Percentiles rank a stretch among this genome's conserved stretches.
Conservation (phyloP, 1,140 invertebrate genomes). For the Drosophila lacteicornis region DNA sequence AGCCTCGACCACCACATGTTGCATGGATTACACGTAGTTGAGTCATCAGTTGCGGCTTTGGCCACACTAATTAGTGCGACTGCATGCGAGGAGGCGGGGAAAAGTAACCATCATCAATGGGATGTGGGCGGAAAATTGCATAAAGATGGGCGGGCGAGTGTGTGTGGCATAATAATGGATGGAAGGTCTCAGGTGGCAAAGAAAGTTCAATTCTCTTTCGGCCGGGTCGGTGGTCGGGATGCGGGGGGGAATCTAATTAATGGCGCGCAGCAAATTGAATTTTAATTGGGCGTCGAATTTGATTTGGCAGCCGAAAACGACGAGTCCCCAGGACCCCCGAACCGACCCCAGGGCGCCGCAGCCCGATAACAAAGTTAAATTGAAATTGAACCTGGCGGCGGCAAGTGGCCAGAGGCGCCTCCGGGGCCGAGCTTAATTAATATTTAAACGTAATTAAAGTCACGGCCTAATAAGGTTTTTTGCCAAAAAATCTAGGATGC, state of each 20-base stretch:
- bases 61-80: slow-evolving; percentile 54
- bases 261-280: slow-evolving; percentile 78
- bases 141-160: not conserved
- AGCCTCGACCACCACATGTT: slow-evolving; percentile 58
- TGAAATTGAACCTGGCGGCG: slow-evolving; percentile 46
- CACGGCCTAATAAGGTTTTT: slow-evolving; percentile 1
- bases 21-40: slow-evolving; percentile 72
- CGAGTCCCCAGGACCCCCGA: slow-evolving; percentile 2
- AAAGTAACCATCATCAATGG: slow-evolving; percentile 17
- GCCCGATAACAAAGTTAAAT: slow-evolving; percentile 55
- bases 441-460: slow-evolving; percentile 44
- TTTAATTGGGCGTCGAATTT: slow-evolving; percentile 83
- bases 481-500: not conserved
- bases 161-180: slow-evolving; percentile 25
- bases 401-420: slow-evolving; percentile 22
- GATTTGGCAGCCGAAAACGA: slow-evolving; percentile 57
- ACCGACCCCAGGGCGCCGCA: slow-evolving; percentile 13
- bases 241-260: slow-evolving; percentile 70
- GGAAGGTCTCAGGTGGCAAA: slow-evolving; percentile 36
- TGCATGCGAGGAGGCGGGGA: not conserved
- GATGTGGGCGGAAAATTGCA: slow-evolving; percentile 56
- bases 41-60: slow-evolving; percentile 20
- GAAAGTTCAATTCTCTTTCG: slow-evolving; percentile 38
- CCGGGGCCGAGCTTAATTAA: slow-evolving; percentile 18
- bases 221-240: not conserved